Conservation (phyloP, 2,888 invertebrate species). For the Arge pagana region DNA sequence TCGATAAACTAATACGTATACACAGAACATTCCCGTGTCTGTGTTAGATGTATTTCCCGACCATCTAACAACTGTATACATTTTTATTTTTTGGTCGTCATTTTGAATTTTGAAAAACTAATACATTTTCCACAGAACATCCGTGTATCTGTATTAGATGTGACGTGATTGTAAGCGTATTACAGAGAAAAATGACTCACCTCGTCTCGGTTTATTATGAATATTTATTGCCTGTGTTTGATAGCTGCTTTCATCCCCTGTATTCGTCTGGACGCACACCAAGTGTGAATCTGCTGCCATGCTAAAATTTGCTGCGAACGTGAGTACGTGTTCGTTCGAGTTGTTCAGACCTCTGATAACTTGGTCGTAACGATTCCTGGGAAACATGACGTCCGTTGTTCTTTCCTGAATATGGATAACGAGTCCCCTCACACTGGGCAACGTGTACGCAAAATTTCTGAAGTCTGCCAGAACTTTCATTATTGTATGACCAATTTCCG, state of each 20-base stretch:
- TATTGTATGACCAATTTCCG: constrained; percentile 85
- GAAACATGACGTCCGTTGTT: constrained; percentile 76
- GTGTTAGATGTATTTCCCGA: no score
- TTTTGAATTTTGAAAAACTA: no score
- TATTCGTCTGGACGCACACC: constrained; percentile 79
- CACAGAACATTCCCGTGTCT: no score
- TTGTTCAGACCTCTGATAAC: constrained; percentile 76
- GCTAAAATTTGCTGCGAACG: constrained; percentile 81
- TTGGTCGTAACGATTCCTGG: constrained; percentile 74
- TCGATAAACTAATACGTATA: no score
- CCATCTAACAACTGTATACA: no score
- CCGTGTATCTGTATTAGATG: no score
- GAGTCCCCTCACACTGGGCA: constrained; percentile 77
- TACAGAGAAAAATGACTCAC: constrained; percentile 52
- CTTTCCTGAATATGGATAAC: constrained; percentile 83
- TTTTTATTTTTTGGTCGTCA: no score
- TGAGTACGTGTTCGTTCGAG: constrained; percentile 82
- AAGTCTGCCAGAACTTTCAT: constrained; percentile 87
- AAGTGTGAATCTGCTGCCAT: constrained; percentile 82
- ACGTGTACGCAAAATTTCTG: constrained; percentile 78
- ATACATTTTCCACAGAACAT: no score
- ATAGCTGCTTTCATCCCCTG: constrained; percentile 73
- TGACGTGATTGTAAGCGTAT: no score
- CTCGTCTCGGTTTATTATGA: constrained; percentile 78
- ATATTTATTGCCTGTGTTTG: constrained; percentile 88